Base-by-base conservation (phyloP, 2,113 vertebrate species). In the Mobula hypostoma region DNA sequence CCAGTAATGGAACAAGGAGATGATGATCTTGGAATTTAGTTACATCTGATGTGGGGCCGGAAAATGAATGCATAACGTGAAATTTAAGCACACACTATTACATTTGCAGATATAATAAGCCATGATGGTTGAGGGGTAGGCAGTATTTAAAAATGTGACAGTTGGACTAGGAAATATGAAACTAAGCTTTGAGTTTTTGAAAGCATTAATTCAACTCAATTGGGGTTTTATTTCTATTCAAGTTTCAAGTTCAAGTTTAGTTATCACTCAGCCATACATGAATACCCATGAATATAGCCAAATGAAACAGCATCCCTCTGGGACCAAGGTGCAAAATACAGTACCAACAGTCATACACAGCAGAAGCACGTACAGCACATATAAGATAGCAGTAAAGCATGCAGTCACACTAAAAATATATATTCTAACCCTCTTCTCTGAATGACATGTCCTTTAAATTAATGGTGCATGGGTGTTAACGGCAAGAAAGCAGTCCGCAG, bases 41-140 rank as follows among this genome's bases (percentile, higher is more conserved):
- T 66, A 63, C 27, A 90, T 61, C 63, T 68, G 87, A 90, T 63
- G 66, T 68, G 29, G 15, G 87, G 29, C 17, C 68, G 61, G 61
- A 32, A 90, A 90, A 68, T 90, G 56, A 90, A 90, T 68, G 58
- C 61, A 68, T 90, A n/a, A 74, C 21, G 19, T 76, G 90, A 93
- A 74, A 93, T 74, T 32, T 72, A 92, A 72, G 61, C 66, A 72
- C 66, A 72, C 19, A 24, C 32, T 70, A 27, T 92, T 92, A 48
- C 15, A 72, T 92, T 92, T 40, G 17, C 27, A 27, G 40, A 83
- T 7, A 83, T 56, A 58, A 58, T 87, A n/a, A 87, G 24, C 58
- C 27, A 87, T 61, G 27, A n/a, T 61, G 11, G 58, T 61, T 87
- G 83, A 87, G 11, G 56, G 12, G 56, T 87, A 63, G 12, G 58